Evolutionary conservation across 2,113 vertebrate genomes (phyloP), one percentile per base, ranked within the genome.

Genomic region (Dendrocopos noguchii): DNA sequence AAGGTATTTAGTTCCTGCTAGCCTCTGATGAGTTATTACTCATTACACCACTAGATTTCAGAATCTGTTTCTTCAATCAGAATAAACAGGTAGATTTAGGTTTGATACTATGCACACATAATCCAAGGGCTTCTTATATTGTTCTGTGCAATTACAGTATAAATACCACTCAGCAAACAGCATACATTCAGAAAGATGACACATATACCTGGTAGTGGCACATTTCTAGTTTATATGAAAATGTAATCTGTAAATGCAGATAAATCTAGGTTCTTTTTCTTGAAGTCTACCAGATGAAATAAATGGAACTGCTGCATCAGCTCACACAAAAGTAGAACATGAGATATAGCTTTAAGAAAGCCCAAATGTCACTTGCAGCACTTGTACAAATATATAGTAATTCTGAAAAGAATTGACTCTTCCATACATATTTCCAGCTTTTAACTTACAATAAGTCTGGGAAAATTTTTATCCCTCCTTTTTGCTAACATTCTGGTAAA

Each of bases 61-160:
- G 92, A 93, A 88, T 74, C 52, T 83, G 15, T 10, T 75, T 85
- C 27, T 80, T 88, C 90, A 86, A 4, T 71, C 31, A 71, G 85
- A 94, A 85, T 72, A 90, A 86, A n/a, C 15, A 91, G 73, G 52
- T 80, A 77, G 31, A 63, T 85, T 94, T 85, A 83, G 31, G 20
- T 90, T 91, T 80, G 67, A 90, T 90, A 61, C 12, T 13, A 28
- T 6, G 63, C 6, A 59, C 12, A 47, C 22, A n/a, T 74, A 83
- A 95, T 90, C 64, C 52, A 63, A 63, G 24, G 60, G 15, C 21
- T 87, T 72, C 42, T 94, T 95, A 72, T 20, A 74, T 17, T 70
- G 28, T 3, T 36, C 36, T 36, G 36, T 36, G 10, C 13, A 72
- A 90, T 87, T 31, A 52, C 9, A 6, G 10, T 78, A 36, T 52